Evolutionary conservation across 2,113 vertebrate species (phyloP), one percentile per base, ranked within the genome.

Genomic region (Pyrgilauda ruficollis): DNA sequence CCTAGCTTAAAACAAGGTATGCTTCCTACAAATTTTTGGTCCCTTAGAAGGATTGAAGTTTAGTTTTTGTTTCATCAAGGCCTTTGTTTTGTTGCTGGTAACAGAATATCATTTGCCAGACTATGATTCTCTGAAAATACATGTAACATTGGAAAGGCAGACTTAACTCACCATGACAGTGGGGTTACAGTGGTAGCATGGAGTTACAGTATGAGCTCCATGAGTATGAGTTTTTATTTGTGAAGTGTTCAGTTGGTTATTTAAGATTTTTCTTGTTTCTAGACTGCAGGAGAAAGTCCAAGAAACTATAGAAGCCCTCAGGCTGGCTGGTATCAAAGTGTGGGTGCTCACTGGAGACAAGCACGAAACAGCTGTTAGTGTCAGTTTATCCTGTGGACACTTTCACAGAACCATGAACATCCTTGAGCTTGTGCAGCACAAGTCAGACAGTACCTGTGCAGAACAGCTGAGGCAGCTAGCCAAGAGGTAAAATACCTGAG

Each of bases 301-400:
- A 96, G 99, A 99, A 98, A 99, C 99, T 10, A 99, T 99, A 67
- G 99, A 99, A 97, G 98, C 98, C 6, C 97, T 99, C 80, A 98
- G 99, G 31, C 93, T 99, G 97, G 99, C 99, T 58, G 99, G 99
- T 63, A 99, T 99, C 96, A 99, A 99, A 98, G 98, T 99, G 30
- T 99, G 99, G 99, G 99, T 99, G 74, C 98, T 99, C 93, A 99
- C 99, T 8, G 99, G 99, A 46, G 99, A 99, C 96, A 99, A 99
- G 96, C 99, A 99, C 0, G 99, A 99, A 95, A 99, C 99, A 0
- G 99, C 99, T 41, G 98, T 99, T 63, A 99, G 99, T 50, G 99
- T 99, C 97, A 99, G 99, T 94, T 97, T 99, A 58, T 99, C 99
- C 2, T 99, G 99, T 73, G 99, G 99, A 81, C 99, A 99, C 97